Conservation (phyloP, 2,797 vertebrate species). For the Diplodus sargus region DNA sequence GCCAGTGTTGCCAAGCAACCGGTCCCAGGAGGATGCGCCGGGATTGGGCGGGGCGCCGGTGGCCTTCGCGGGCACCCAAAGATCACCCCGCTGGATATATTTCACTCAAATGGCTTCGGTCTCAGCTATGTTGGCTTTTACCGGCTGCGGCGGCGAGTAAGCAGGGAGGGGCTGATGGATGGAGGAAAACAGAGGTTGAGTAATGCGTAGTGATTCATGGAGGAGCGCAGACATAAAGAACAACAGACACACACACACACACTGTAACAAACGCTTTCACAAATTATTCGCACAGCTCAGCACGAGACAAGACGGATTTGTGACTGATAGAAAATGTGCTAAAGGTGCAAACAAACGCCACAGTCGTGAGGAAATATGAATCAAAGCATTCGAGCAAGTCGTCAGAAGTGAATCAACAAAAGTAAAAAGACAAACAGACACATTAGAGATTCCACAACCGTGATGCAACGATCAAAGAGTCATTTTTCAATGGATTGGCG, state of each 20-base stretch:
- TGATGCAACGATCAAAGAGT: not conserved
- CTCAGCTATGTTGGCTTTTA: conserved; percentile 51
- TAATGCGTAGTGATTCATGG: conserved; percentile 63
- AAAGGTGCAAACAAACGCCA: not conserved
- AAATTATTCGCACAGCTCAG: conserved; percentile 21
- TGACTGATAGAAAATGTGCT: not conserved
- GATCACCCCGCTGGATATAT: conserved; percentile 72
- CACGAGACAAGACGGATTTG: not conserved
- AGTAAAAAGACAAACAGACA: not conserved
- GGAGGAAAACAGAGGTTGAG: conserved; percentile 39
- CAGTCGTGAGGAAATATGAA: not conserved
- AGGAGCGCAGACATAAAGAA: conserved; percentile 37
- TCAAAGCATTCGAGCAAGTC: not conserved
- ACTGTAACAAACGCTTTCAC: conserved; percentile 10
- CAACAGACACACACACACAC: conserved; percentile 14
- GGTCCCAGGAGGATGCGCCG: conserved; percentile 68
- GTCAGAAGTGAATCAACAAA: not conserved
- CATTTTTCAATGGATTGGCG: not conserved
- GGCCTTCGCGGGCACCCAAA: conserved; percentile 67
- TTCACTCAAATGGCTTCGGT: conserved; percentile 75
- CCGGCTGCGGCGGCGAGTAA: conserved; percentile 39
- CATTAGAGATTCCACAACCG: not conserved
- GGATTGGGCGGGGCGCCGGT: conserved; percentile 52
- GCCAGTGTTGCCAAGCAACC: conserved; percentile 80
- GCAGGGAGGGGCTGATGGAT: conserved; percentile 50